Conservation (phyloP, 2,888 invertebrate genomes). For the Tolmerus cingulatus region DNA sequence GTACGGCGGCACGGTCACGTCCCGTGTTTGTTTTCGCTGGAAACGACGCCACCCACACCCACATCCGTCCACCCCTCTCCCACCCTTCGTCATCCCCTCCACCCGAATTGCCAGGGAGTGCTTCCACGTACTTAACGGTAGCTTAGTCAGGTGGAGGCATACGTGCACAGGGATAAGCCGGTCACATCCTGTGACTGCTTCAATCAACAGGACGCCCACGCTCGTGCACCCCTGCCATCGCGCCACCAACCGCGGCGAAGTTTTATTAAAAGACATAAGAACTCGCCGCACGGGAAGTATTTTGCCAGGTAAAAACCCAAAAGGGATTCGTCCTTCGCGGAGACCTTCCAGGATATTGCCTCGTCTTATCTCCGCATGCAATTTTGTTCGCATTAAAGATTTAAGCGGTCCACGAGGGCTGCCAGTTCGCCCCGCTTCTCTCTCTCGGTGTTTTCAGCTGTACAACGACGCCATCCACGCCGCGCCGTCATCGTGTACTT, state of each 20-base stretch:
- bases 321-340: neutral
- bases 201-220: neutral
- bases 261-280: constrained; percentile 31
- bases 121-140: constrained; percentile 10
- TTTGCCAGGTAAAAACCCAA: constrained; percentile 17
- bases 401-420: neutral
- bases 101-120: neutral
- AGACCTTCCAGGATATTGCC: neutral
- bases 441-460: neutral
- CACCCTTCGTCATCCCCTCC: too few relatives aligned
- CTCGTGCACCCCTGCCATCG: neutral
- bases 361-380: neutral
- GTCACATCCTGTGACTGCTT: neutral
- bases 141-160: neutral
- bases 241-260: neutral
- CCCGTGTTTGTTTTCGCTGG: neutral
- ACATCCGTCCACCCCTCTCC: too few relatives aligned
- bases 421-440: neutral
- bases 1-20: neutral
- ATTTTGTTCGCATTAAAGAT: neutral
- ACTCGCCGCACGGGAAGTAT: constrained; percentile 26
- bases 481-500: neutral
- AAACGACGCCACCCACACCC: neutral
- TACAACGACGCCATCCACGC: neutral
- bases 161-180: neutral